Evolutionary conservation across 2,113 vertebrate genomes (phyloP).

Genomic region (Sinocyclocheilus anshuiensis): DNA sequence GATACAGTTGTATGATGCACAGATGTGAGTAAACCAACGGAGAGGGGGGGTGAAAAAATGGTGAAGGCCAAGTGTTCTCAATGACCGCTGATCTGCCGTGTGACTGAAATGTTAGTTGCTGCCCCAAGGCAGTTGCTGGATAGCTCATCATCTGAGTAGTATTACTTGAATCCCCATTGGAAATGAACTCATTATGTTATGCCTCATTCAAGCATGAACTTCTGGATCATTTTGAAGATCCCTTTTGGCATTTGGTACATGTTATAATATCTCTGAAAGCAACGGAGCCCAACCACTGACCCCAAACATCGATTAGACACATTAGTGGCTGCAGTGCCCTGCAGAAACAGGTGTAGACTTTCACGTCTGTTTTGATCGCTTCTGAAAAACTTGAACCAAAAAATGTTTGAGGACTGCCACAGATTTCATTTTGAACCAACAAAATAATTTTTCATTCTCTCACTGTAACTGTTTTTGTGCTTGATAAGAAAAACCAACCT

Average conservation of each 20-base stretch:
- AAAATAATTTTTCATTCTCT: background rate
- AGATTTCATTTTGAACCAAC: background rate
- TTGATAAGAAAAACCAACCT: constrained; percentile 28
- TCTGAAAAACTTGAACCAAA: background rate
- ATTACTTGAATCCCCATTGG: constrained; percentile 78
- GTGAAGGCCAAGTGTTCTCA: constrained; percentile 48
- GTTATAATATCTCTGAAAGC: constrained; percentile 48
- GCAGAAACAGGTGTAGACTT: constrained; percentile 35
- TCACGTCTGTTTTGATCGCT: background rate
- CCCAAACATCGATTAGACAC: constrained; percentile 64
- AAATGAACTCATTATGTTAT: constrained; percentile 78
- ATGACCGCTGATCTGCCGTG: constrained; percentile 62
- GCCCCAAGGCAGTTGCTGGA: constrained; percentile 70
- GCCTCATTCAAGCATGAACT: constrained; percentile 73
- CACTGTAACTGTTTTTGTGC: constrained; percentile 16
- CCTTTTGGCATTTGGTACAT: constrained; percentile 70
- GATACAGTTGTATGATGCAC: background rate
- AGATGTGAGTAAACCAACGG: background rate
- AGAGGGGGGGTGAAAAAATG: background rate
- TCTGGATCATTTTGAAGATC: constrained; percentile 65
- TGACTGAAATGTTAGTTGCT: constrained; percentile 69
- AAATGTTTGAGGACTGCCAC: background rate
- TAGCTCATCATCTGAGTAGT: constrained; percentile 77
- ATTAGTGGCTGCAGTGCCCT: constrained; percentile 54
- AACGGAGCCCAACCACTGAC: constrained; percentile 52